phyloP scores from a whole-genome alignment of 2,888 invertebrate genomes.

The Marronus borbonicus region DNA sequence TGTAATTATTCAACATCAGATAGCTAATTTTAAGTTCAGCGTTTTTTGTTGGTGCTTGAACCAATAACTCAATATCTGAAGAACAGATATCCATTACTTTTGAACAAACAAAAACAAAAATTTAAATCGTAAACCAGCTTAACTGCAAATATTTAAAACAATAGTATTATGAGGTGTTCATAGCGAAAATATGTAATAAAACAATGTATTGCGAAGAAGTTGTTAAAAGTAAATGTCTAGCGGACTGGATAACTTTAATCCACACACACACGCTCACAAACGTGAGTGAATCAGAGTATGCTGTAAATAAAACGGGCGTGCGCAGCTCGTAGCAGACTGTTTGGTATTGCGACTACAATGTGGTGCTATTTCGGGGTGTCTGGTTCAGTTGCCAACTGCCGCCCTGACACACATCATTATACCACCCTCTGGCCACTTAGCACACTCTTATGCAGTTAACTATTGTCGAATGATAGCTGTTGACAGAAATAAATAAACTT shows the following conservation, averaged over 20 bases:
- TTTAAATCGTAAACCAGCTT: too few species aligned
- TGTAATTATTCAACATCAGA: too few species aligned
- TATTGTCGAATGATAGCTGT: conserved; percentile 55
- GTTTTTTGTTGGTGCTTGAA: too few species aligned
- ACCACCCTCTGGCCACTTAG: conserved; percentile 62
- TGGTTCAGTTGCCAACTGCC: conserved; percentile 67
- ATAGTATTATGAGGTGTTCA: too few species aligned
- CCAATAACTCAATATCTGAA: too few species aligned
- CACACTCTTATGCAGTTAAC: conserved; percentile 58
- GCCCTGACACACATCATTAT: conserved; percentile 63
- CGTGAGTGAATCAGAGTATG: conserved; percentile 59
- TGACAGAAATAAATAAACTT: conserved; percentile 60
- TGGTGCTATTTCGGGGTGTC: conserved; percentile 68
- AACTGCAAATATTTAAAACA: too few species aligned
- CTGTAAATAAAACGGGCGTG: conserved; percentile 59
- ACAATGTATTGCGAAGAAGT: too few species aligned
- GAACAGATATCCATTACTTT: too few species aligned
- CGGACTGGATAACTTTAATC: conserved; percentile 39
- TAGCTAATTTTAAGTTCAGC: too few species aligned
- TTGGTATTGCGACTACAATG: conserved; percentile 61
- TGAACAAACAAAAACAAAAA: too few species aligned
- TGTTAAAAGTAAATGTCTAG: conserved; percentile 14
- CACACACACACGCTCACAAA: conserved; percentile 50
- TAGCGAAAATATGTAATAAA: too few species aligned
- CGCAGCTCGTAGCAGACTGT: conserved; percentile 59